Conservation (phyloP, 1,140 invertebrate genomes). For the Diploscapter pachys region DNA sequence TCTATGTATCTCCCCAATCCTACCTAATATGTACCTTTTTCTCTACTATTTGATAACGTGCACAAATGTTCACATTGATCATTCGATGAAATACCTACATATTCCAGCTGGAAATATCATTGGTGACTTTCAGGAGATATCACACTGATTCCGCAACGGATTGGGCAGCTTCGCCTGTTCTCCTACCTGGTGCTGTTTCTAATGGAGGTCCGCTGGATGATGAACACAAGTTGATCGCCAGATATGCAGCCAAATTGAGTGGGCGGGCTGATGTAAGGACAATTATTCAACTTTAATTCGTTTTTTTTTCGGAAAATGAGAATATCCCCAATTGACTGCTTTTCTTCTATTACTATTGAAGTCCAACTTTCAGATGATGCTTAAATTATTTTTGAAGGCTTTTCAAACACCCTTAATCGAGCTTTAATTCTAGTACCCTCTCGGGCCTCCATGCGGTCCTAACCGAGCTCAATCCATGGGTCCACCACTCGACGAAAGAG, state of each 20-base stretch:
- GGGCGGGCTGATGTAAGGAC: slow-evolving; percentile 67
- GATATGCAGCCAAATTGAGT: slow-evolving; percentile 87
- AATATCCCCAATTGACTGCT: slow-evolving; percentile 11
- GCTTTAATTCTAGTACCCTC: slow-evolving; percentile 29
- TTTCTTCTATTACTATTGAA: slow-evolving; percentile 54
- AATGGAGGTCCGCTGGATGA: slow-evolving; percentile 70
- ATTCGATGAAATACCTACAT: too few species aligned
- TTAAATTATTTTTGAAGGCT: slow-evolving; percentile 17
- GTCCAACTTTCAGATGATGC: slow-evolving; percentile 71
- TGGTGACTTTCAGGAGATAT: slow-evolving; percentile 41
- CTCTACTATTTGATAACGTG: too few species aligned
- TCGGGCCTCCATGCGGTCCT: not conserved
- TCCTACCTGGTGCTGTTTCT: slow-evolving; percentile 59
- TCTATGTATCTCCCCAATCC: not conserved
- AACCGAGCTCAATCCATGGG: not conserved
- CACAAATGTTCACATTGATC: too few species aligned
- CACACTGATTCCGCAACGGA: slow-evolving; percentile 60
- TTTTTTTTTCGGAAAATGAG: slow-evolving; percentile 64
- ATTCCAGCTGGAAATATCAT: too few species aligned
- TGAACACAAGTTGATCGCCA: slow-evolving; percentile 89
- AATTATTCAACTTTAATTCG: too few species aligned
- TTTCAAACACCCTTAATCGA: slow-evolving; percentile 71
- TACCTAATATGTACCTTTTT: too few species aligned
- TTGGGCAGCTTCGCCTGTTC: slow-evolving; percentile 54
- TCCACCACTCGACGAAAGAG: slow-evolving; percentile 49